Evolutionary conservation across 2,797 vertebrate species (phyloP), one percentile per base, ranked within the genome.

Genomic region (Enteromius fasciolatus): DNA sequence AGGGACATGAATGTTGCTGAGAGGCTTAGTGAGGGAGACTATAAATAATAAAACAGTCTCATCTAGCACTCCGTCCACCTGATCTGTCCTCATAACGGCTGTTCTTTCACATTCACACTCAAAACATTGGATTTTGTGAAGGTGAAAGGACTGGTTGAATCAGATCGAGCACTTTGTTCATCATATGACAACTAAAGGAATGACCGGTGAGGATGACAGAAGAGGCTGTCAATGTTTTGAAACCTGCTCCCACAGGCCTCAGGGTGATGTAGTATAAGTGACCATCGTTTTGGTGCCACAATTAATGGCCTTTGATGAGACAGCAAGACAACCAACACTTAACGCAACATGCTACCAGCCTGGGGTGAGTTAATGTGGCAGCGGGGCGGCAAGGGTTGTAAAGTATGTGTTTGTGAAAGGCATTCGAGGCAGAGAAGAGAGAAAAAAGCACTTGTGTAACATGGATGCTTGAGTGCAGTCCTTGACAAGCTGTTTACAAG

Each of bases 251-350:
- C 92, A 84, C 89, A 91, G 90, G 91, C 63, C 84, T 87, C 88
- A 89, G 88, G 84, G 91, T 90, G 90, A 85, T 92, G 91, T 91
- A 85, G 86, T 91, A 61, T 88, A 88, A 89, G 88, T 88, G 90
- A 89, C 88, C 87, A 90, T 94, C 90, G 91, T 91, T 88, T 88
- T 91, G 90, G 91, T 91, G 85, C 84, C 88, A 92, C 92, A 93
- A 94, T 94, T 93, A 93, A 92, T 88, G 89, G 89, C 87, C 80
- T 90, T 90, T 90, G 89, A 92, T 87, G 89, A 92, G 91, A 91
- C 86, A 87, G 86, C 88, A 87, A 86, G 88, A 83, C 83, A 91
- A 85, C 84, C 77, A n/a, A 90, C 88, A 89, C 87, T 76, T 80
- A 76, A 76, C 72, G 67, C 73, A 82, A 82, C 80, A 84, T 67